phyloP scores from a whole-genome alignment of 2,113 vertebrate genomes.

The Upupa epops region DNA sequence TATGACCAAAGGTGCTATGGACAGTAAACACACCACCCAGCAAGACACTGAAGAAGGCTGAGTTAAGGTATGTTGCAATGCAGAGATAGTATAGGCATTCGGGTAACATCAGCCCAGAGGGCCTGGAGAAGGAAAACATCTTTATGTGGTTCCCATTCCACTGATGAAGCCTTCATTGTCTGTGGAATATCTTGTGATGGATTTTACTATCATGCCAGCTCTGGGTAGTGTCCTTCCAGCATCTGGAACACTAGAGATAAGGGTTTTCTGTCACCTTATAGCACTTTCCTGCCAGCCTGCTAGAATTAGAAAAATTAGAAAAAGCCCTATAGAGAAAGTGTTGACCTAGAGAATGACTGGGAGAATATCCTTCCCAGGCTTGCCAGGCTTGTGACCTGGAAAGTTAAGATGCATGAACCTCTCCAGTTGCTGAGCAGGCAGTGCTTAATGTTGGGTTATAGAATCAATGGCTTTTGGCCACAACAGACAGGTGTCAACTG shows the following conservation, averaged over 20 bases:
- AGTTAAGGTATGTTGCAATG: not conserved
- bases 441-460: not conserved
- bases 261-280: not conserved
- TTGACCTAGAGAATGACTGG: not conserved
- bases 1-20: not conserved
- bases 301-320: not conserved
- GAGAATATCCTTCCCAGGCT: not conserved
- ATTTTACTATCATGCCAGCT: not conserved
- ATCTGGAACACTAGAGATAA: not conserved
- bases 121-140: not conserved
- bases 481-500: not conserved
- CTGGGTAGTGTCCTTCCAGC: not conserved
- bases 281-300: not conserved
- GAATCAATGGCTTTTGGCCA: not conserved
- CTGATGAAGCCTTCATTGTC: not conserved
- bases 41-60: fast-evolving
- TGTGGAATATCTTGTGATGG: not conserved
- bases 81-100: not conserved
- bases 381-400: not conserved
- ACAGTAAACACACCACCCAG: not conserved
- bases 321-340: not conserved
- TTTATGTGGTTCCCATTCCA: not conserved
- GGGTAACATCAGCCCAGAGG: not conserved
- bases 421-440: not conserved
- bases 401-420: not conserved